Evolutionary conservation across 2,797 vertebrate species (phyloP).

Genomic region (Anableps anableps): DNA sequence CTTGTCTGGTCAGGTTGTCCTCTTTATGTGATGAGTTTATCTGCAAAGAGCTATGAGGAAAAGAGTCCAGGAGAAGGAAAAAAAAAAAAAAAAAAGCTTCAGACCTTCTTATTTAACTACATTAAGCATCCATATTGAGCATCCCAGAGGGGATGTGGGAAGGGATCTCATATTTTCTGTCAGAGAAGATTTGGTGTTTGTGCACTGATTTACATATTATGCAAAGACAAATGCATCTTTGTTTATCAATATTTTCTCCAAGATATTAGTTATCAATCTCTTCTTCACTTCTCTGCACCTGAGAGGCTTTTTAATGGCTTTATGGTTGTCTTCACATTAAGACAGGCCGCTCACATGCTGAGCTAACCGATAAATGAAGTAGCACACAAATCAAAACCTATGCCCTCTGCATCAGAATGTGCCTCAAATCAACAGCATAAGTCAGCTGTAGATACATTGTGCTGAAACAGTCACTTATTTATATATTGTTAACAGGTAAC

Average conservation of each 20-base stretch:
- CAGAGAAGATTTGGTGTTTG: not conserved
- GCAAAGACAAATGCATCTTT: not conserved
- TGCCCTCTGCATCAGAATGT: not conserved
- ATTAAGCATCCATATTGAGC: not conserved
- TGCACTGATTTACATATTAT: not conserved
- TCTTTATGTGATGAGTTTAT: not conserved
- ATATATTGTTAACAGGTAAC: conserved; percentile 50
- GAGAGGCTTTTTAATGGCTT: conserved; percentile 8
- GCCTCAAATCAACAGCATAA: conserved; percentile 13
- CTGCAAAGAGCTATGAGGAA: not conserved
- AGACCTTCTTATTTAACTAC: not conserved
- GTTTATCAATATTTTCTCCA: not conserved
- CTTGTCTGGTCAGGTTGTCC: not conserved
- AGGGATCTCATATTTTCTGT: conserved; percentile 4
- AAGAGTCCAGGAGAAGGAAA: not conserved
- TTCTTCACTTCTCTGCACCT: not conserved
- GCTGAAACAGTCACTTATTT: conserved; percentile 40
- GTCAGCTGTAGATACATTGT: conserved; percentile 19
- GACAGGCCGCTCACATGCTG: not conserved
- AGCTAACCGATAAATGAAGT: conserved; percentile 3
- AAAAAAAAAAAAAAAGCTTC: not conserved
- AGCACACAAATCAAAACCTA: not conserved
- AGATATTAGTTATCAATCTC: conserved; percentile 12
- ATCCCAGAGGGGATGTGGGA: not conserved
- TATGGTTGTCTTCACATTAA: conserved; percentile 11